A percentile compares a stretch with the other conserved stretches of the same genome.
Conservation (phyloP, 2,113 vertebrate genomes). For the Corynorhinus townsendii region DNA sequence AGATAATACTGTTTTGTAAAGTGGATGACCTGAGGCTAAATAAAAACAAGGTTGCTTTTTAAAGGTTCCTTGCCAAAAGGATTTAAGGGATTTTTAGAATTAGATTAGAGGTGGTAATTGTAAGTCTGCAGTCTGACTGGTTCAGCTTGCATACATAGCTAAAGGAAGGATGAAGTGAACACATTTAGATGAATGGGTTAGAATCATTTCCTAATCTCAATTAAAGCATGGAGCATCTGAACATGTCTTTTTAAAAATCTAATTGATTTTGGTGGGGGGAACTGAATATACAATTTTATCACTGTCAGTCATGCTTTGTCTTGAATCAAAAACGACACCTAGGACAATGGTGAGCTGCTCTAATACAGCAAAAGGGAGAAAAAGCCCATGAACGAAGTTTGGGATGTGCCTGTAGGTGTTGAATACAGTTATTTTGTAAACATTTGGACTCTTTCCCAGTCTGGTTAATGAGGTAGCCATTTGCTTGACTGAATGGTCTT, state of each 20-base stretch:
- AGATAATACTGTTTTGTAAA: background rate
- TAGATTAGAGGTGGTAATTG: constrained; percentile 33
- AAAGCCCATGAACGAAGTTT: background rate
- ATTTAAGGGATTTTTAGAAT: constrained; percentile 40
- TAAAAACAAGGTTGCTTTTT: background rate
- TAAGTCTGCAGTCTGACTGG: constrained; percentile 27
- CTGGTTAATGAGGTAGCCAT: constrained; percentile 68
- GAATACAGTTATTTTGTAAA: constrained; percentile 62
- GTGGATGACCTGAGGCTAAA: background rate
- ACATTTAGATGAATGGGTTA: constrained; percentile 37
- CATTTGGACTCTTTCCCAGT: constrained; percentile 66
- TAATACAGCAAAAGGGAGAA: background rate
- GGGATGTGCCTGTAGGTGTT: constrained; percentile 25
- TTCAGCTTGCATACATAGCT: constrained; percentile 20
- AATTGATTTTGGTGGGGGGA: constrained; percentile 29
- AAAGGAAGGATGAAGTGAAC: constrained; percentile 43
- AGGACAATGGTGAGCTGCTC: constrained; percentile 26
- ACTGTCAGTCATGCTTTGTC: constrained; percentile 40
- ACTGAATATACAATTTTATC: constrained; percentile 49
- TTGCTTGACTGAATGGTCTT: constrained; percentile 66
- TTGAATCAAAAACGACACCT: constrained; percentile 25
- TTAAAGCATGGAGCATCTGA: background rate
- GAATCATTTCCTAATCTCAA: constrained; percentile 20
- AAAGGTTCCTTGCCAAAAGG: constrained; percentile 9
- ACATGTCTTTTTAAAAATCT: background rate